Evolutionary conservation across 2,888 invertebrate species (phyloP).

Genomic region (Meloe dianella): DNA sequence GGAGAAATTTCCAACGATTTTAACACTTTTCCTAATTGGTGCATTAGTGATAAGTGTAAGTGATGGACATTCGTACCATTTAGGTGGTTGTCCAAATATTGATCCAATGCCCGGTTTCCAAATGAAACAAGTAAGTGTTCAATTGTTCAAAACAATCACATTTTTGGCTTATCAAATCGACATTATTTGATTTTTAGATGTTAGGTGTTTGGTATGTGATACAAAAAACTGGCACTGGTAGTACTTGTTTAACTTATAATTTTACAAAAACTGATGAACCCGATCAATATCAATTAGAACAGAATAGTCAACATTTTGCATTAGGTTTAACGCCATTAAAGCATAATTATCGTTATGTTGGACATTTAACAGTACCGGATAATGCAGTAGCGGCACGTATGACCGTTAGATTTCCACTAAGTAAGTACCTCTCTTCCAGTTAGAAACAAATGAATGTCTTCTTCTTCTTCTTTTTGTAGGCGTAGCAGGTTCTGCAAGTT

Average conservation of each 20-base stretch:
- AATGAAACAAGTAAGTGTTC: slow-evolving; percentile 72
- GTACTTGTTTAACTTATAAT: slow-evolving; percentile 80
- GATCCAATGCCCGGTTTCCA: slow-evolving; percentile 76
- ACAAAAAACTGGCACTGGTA: slow-evolving; percentile 82
- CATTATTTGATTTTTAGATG: too few relatives aligned
- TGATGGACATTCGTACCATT: slow-evolving; percentile 71
- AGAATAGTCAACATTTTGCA: slow-evolving; percentile 74
- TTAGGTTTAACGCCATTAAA: slow-evolving; percentile 75
- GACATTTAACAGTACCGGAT: slow-evolving; percentile 70
- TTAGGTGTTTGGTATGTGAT: slow-evolving; percentile 82
- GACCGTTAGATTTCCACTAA: slow-evolving; percentile 78
- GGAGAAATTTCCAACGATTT: neutral
- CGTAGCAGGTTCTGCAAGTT: slow-evolving; percentile 76
- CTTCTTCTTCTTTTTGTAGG: too few relatives aligned
- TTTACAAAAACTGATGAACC: slow-evolving; percentile 75
- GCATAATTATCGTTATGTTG: slow-evolving; percentile 81
- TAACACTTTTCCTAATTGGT: slow-evolving; percentile 6
- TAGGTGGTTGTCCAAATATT: slow-evolving; percentile 76
- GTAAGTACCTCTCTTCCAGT: slow-evolving; percentile 63
- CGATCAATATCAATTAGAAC: slow-evolving; percentile 71
- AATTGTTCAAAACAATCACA: too few relatives aligned
- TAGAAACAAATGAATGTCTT: too few relatives aligned
- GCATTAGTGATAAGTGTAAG: neutral
- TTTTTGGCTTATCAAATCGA: too few relatives aligned
- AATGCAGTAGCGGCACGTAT: slow-evolving; percentile 72